A percentile compares a stretch with the other conserved stretches of the same genome.
Conservation (phyloP, 2,888 invertebrate species). For the Zaprionus lineosus region DNA sequence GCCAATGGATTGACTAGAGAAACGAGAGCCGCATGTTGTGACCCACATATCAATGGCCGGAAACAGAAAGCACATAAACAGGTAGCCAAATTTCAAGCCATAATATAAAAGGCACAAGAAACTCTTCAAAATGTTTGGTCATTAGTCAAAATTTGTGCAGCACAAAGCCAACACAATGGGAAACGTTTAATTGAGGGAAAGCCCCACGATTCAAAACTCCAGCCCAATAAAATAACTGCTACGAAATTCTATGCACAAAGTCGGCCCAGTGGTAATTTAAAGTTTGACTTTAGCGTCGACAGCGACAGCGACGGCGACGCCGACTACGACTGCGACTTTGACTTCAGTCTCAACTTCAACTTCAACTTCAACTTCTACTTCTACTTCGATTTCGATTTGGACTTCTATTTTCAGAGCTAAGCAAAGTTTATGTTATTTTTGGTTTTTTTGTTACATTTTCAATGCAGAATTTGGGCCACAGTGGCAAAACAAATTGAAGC, state of each 20-base stretch:
- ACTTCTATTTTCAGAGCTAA: constrained; percentile 55
- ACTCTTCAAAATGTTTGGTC: constrained; percentile 56
- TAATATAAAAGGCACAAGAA: constrained; percentile 7
- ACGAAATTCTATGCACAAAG: constrained; percentile 28
- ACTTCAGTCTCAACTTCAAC: constrained; percentile 57
- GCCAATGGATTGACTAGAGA: constrained; percentile 30
- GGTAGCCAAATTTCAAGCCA: constrained; percentile 25
- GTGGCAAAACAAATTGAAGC: constrained; percentile 42
- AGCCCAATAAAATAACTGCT: constrained; percentile 24
- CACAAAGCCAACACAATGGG: constrained; percentile 56
- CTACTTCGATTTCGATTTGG: constrained; percentile 35
- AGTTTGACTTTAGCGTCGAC: constrained; percentile 49
- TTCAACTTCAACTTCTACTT: constrained; percentile 24
- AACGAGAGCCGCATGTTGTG: constrained; percentile 18
- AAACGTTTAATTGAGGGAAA: constrained; percentile 65
- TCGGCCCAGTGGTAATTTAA: constrained; percentile 51
- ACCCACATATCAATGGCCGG: constrained; percentile 58
- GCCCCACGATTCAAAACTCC: constrained; percentile 30
- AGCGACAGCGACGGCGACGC: constrained; percentile 20
- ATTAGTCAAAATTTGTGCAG: constrained; percentile 67
- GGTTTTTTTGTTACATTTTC: constrained; percentile 23
- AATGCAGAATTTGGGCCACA: constrained; percentile 60
- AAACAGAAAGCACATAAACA: constrained; percentile 39
- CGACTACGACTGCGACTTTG: constrained; percentile 43
- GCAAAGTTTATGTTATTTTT: constrained; percentile 24